Evolutionary conservation across 2,113 vertebrate species (phyloP), one percentile per base, ranked within the genome.

Genomic region (Pomatorhinus ruficollis): DNA sequence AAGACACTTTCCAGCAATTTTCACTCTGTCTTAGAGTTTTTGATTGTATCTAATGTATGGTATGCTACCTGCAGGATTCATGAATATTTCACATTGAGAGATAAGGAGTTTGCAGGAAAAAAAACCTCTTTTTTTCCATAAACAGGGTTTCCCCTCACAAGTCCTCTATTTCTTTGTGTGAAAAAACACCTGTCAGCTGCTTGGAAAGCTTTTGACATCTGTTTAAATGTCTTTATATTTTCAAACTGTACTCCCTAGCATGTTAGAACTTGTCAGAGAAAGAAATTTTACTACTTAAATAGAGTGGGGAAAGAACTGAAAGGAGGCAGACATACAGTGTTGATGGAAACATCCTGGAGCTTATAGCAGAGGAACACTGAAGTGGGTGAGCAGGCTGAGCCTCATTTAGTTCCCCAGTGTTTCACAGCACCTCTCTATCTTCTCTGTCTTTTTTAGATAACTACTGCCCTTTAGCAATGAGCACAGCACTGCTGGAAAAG

Each of bases 211-310:
- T 89, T 75, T 83, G 79, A 83, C 88, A 93, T 87, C 60, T 94
- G 69, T 85, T 88, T 83, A 94, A 97, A 70, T 85, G 42, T 45
- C 49, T 97, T 97, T 85, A 89, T 44, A 91, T 95, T 96, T 96
- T 39, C 56, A 95, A 87, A 78, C 22, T 66, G 24, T 64, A 33
- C 44, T 96, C 17, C 69, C 75, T 76, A 88, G 86, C n/a, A 30
- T 90, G 92, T 83, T 87, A 97, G 93, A 70, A 97, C 92, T 94
- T 96, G 89, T 96, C 74, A 95, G 49, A 61, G 87, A 92, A 75
- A 87, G 57, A 95, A 97, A 96, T 87, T 49, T 23, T 93, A 22
- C 3, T 40, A 42, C 89, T 88, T 63, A 60, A 95, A 89, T 56
- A 59, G 71, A 66, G 28, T 59, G 19, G 23, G 28, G 54, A 57